Evolutionary conservation across 2,797 vertebrate species (phyloP).

Genomic region (Cebuella pygmaea): DNA sequence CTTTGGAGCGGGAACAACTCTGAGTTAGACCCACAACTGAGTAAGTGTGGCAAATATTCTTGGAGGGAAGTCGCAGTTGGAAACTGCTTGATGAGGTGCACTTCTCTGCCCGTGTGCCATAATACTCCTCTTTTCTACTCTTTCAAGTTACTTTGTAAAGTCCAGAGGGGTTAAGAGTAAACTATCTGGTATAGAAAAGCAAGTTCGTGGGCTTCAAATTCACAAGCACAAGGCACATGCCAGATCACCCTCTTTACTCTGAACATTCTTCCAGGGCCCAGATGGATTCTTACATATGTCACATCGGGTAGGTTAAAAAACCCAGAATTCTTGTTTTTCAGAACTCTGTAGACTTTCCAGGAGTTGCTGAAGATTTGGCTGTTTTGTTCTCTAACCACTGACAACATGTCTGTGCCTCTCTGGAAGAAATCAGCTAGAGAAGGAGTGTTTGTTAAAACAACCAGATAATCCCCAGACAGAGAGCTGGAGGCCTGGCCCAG

Average conservation of each 20-base stretch:
- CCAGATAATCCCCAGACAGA: neutral
- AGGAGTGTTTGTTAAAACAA: neutral
- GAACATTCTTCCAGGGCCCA: neutral
- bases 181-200: neutral
- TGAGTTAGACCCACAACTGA: neutral
- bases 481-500: neutral
- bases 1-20: neutral
- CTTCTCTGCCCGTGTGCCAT: accelerated
- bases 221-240: no score
- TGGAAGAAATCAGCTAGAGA: neutral
- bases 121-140: neutral
- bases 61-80: neutral
- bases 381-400: neutral
- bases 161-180: neutral
- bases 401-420: neutral
- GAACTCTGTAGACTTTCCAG: neutral
- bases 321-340: neutral
- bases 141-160: neutral
- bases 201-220: neutral
- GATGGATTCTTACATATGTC: neutral
- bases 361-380: neutral
- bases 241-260: neutral
- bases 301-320: neutral
- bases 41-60: neutral
- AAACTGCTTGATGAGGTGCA: neutral